Conservation (phyloP, 2,888 invertebrate species). For the Bedellia somnulentella region DNA sequence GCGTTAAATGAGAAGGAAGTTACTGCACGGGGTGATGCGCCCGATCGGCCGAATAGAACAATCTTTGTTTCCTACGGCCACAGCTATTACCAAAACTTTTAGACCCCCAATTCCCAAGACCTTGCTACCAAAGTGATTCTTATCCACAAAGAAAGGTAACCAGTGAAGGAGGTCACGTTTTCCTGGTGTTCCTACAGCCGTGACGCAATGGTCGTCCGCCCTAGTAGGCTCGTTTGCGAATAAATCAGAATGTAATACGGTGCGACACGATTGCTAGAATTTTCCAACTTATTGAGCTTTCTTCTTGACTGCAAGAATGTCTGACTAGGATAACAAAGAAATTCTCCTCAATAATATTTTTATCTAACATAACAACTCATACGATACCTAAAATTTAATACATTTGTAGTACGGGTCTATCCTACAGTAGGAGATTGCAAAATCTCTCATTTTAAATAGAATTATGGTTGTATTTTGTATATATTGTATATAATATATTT, state of each 20-base stretch:
- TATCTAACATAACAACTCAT: no score
- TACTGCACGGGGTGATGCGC: slow-evolving; percentile 43
- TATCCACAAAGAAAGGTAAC: slow-evolving; percentile 9
- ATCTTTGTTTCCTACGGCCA: slow-evolving; percentile 55
- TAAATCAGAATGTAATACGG: slow-evolving; percentile 55
- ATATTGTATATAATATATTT: no score
- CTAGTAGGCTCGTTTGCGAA: slow-evolving; percentile 31
- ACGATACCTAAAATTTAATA: no score
- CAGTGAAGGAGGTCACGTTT: slow-evolving; percentile 20
- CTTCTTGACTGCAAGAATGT: slow-evolving; percentile 14
- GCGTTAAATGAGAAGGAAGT: slow-evolving; percentile 59
- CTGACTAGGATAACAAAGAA: no score
- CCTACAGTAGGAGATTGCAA: background rate
- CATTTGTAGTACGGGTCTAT: slow-evolving; percentile 17
- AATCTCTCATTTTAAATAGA: background rate
- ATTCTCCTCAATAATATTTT: no score
- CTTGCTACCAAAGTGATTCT: no score
- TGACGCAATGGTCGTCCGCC: slow-evolving; percentile 38
- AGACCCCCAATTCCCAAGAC: no score
- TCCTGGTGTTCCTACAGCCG: slow-evolving; percentile 20
- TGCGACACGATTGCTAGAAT: slow-evolving; percentile 44
- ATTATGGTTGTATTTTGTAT: no score
- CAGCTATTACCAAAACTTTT: slow-evolving; percentile 31
- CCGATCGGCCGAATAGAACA: slow-evolving; percentile 51
- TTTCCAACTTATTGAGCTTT: slow-evolving; percentile 45